Evolutionary conservation across 2,113 vertebrate genomes (phyloP), one percentile per base, ranked within the genome.

Genomic region (Mesembrinibis cayennensis): DNA sequence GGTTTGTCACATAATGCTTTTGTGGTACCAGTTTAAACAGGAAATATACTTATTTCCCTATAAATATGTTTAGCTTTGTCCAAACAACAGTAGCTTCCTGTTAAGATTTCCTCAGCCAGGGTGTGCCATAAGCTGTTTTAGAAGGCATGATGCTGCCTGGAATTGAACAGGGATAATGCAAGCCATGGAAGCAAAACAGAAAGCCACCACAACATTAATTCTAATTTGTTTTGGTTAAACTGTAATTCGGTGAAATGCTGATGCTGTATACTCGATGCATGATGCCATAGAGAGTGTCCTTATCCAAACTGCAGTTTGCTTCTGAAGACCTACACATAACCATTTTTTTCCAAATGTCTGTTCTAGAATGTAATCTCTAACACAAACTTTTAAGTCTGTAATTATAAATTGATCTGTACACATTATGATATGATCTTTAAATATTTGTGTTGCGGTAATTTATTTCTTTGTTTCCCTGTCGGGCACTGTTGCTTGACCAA

Each of bases 41-140:
- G 87, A 93, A 95, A 89, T 92, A 30, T 9, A 91, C 91, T 91
- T 94, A 93, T 96, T 96, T 97, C 53, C 67, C 92, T 90, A 63
- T 49, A 56, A 67, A 80, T 97, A 92, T 5, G 6, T 84, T 53
- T 50, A 58, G 65, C 69, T 95, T 91, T 87, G 42, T 58, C 90
- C 79, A 42, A 77, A 93, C 95, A 83, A 82, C 65, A 72, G 47
- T 61, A 85, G 80, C 69, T 96, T 93, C 94, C 81, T 93, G 65
- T 86, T 93, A 76, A 86, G 84, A 66, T 96, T 94, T 95, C 58
- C 83, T 47, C 1, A 12, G 49, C 72, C 55, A 18, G 18, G 30
- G 30, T 74, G 56, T 56, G 87, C 85, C 79, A 87, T 87, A 59
- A 97, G 95, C 44, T 90, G 36, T 69, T 93, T 87, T 88, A 62